A percentile compares a stretch with the other conserved stretches of the same genome.
Evolutionary conservation across 2,113 vertebrate genomes (phyloP).

Genomic region (Rhynchomys soricoides): DNA sequence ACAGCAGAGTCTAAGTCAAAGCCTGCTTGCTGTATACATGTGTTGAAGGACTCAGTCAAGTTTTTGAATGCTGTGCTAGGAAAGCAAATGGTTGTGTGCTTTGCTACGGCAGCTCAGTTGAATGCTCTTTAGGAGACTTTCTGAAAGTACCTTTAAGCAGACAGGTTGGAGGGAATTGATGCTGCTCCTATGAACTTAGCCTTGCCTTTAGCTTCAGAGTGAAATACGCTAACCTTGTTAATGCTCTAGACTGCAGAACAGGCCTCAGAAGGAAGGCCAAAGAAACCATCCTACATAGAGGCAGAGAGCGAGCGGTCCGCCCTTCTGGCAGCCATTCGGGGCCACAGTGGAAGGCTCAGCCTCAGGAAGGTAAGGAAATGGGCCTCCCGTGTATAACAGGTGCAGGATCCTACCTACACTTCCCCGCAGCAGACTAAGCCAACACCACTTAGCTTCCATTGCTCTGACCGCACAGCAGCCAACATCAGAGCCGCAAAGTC

Average conservation of each 20-base stretch:
- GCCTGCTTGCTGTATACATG: background rate
- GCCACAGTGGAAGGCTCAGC: constrained; percentile 85
- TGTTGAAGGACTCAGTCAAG: background rate
- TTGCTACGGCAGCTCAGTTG: background rate
- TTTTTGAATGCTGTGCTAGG: background rate
- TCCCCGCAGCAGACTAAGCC: fast-evolving
- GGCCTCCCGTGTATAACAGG: fast-evolving
- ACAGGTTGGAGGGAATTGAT: fast-evolving
- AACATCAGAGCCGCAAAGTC: fast-evolving
- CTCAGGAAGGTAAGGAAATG: constrained; percentile 90
- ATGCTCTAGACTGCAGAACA: constrained; percentile 85
- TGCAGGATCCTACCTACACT: fast-evolving
- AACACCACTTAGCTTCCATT: fast-evolving
- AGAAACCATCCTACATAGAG: constrained; percentile 83
- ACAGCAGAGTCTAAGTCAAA: background rate
- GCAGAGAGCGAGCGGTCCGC: constrained; percentile 90
- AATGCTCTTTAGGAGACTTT: background rate
- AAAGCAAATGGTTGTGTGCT: background rate
- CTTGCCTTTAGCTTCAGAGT: background rate
- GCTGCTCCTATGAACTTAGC: fast-evolving
- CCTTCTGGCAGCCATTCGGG: constrained; percentile 93
- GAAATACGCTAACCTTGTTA: constrained; percentile 21
- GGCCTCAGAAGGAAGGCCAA: constrained; percentile 70
- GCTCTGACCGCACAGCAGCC: background rate
- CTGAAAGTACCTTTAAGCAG: background rate